A percentile compares a stretch with the other conserved stretches of the same genome.
These are phyloP conservation scores for Microcebus griseorufus DNA, from an alignment of 2,113 vertebrate genomes.

Conservation along the genomic window DNA sequence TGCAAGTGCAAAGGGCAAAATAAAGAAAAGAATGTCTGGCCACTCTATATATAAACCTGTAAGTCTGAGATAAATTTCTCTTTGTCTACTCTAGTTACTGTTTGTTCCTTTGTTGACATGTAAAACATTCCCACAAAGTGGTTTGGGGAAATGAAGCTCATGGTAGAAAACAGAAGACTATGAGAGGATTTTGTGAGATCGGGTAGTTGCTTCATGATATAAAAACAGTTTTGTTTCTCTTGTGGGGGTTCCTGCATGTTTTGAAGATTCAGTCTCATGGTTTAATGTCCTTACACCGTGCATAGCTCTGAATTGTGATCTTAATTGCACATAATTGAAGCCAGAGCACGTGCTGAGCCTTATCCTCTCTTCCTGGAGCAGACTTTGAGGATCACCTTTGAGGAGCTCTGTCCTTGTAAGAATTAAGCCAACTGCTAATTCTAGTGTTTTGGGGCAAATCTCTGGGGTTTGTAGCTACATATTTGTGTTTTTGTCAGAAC, in stretches of 20 bases:
- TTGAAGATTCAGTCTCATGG: not conserved
- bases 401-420: constrained; percentile 27
- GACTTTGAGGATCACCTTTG: not conserved
- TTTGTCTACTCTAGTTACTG: constrained; percentile 59
- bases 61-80: constrained; percentile 25
- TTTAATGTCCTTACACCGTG: constrained; percentile 11
- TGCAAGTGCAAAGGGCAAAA: constrained; percentile 43
- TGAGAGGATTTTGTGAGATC: constrained; percentile 21
- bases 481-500: constrained; percentile 42
- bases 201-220: constrained; percentile 20
- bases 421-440: not conserved
- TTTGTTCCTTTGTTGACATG: constrained; percentile 17
- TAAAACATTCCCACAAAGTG: constrained; percentile 44
- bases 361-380: not conserved
- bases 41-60: constrained; percentile 41
- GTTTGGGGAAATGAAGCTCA: not conserved
- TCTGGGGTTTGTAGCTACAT: not conserved
- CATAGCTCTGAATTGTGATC: not conserved
- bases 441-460: not conserved
- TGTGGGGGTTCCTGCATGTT: not conserved
- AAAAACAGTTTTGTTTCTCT: not conserved
- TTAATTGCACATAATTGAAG: constrained; percentile 41
- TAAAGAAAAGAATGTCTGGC: constrained; percentile 53
- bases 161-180: not conserved
- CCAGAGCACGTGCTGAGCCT: not conserved